Conservation (phyloP, 2,113 vertebrate species). For the Turdus rufiventris region DNA sequence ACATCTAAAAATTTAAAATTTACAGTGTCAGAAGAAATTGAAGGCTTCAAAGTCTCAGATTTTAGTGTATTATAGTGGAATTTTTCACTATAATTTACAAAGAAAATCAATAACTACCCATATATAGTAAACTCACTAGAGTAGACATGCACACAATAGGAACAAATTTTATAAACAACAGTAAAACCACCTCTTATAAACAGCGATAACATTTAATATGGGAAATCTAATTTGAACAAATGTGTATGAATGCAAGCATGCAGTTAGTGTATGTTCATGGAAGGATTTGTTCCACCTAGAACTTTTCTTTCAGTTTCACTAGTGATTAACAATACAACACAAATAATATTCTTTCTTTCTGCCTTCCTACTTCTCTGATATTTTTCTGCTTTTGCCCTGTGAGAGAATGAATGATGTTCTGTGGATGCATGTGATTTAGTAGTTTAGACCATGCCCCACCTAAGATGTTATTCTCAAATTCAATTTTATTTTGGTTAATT, state of each 20-base stretch:
- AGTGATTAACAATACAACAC: background rate
- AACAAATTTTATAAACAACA: background rate
- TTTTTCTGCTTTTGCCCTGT: background rate
- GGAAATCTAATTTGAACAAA: background rate
- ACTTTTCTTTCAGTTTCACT: background rate
- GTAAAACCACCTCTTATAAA: background rate
- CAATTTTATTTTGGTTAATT: background rate
- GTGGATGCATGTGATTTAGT: background rate
- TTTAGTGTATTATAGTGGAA: background rate
- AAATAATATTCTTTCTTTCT: background rate
- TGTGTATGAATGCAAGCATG: background rate
- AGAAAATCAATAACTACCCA: background rate
- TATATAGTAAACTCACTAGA: background rate
- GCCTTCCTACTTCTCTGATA: background rate
- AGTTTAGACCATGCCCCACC: background rate
- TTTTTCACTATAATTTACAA: background rate
- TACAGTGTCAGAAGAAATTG: background rate
- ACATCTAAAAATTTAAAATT: background rate
- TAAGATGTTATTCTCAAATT: background rate
- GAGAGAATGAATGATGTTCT: background rate
- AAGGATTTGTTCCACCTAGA: background rate
- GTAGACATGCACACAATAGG: fast-evolving
- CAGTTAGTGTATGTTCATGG: background rate
- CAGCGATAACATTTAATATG: background rate
- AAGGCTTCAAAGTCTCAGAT: background rate